Percentiles rank a stretch among this genome's conserved stretches.
Conservation (phyloP, 2,797 vertebrate genomes). For the Notoglanidium macrostoma region DNA sequence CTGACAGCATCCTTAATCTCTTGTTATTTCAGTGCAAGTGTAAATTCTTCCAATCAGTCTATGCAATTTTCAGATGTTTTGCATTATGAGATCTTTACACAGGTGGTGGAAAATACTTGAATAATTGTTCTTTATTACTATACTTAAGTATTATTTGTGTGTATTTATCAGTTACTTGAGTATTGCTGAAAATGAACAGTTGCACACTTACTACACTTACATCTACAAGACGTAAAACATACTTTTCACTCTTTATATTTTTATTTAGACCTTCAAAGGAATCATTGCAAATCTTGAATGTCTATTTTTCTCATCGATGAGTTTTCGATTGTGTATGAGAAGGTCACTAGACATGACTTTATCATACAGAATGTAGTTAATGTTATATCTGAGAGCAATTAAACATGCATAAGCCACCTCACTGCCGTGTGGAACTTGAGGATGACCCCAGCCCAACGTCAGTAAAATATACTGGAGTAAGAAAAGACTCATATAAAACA, state of each 20-base stretch:
- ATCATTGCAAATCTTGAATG: background rate
- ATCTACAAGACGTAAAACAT: background rate
- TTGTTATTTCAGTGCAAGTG: constrained; percentile 26
- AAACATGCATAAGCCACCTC: background rate
- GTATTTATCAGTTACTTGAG: constrained; percentile 37
- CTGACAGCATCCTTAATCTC: constrained; percentile 19
- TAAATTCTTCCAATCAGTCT: constrained; percentile 25
- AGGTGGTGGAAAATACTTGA: background rate
- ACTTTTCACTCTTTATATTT: background rate
- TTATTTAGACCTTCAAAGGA: too few species aligned
- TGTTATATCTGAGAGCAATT: background rate
- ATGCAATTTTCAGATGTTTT: background rate
- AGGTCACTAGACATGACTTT: background rate
- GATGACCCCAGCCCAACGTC: background rate
- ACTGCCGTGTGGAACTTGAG: background rate
- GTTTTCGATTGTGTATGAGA: too few species aligned
- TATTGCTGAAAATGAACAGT: background rate
- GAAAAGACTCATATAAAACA: background rate
- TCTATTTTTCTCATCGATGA: background rate
- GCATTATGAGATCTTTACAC: background rate
- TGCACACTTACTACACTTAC: background rate
- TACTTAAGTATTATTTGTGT: constrained; percentile 28
- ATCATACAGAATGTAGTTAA: background rate
- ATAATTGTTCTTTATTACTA: background rate
- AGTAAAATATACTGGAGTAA: background rate